These are phyloP conservation scores for Anoura caudifer DNA, from an alignment of 2,113 vertebrate genomes.

Conservation along the genomic window DNA sequence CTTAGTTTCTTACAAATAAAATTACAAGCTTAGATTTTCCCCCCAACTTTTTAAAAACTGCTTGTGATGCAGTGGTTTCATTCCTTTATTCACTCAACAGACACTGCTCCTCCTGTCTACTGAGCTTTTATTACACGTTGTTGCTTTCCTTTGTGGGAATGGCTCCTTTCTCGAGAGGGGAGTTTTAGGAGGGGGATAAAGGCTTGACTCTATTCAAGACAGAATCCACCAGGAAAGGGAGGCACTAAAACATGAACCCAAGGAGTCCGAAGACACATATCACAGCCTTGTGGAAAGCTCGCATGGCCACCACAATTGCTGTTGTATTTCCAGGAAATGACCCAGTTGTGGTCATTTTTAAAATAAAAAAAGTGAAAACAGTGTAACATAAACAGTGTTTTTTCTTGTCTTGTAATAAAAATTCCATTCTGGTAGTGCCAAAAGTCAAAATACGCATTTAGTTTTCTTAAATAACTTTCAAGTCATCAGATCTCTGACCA, in stretches of 20 bases:
- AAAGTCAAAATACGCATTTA: not conserved
- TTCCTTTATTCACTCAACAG: not conserved
- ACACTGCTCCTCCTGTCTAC: not conserved
- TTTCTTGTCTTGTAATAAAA: constrained; percentile 5
- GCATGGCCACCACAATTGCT: not conserved
- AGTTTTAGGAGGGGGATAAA: not conserved
- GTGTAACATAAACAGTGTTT: not conserved
- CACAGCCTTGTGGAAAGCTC: not conserved
- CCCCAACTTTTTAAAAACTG: not conserved
- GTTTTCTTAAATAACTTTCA: not conserved
- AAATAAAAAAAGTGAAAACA: not conserved
- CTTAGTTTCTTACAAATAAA: not conserved
- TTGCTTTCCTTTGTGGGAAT: not conserved
- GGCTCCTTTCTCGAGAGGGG: not conserved
- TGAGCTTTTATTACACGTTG: not conserved
- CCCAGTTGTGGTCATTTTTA: not conserved
- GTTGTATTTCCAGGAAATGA: not conserved
- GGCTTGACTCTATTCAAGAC: not conserved
- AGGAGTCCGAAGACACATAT: not conserved
- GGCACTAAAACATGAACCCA: not conserved
- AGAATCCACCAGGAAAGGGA: not conserved
- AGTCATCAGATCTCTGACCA: not conserved
- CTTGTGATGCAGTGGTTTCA: not conserved
- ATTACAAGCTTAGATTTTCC: not conserved
- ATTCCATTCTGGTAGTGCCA: not conserved